phyloP scores from a whole-genome alignment of 2,888 invertebrate species.

The Melipona beecheii region DNA sequence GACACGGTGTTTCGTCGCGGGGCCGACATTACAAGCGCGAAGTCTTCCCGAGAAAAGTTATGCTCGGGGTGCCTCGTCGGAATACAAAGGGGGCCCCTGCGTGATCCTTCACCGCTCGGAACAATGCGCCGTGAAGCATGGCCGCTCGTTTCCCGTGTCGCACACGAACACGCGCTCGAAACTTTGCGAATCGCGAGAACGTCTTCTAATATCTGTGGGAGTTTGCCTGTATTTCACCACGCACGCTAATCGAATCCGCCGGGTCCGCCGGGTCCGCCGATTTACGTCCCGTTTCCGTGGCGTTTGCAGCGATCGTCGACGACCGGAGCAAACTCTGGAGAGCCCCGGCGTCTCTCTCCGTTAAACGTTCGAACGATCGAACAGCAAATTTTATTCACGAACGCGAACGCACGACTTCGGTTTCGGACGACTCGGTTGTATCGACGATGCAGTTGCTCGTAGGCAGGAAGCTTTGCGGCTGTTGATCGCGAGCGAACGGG shows the following conservation, averaged over 20 bases:
- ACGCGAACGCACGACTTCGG: not conserved
- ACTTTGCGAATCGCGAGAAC: conserved; percentile 65
- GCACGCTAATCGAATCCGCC: conserved; percentile 9
- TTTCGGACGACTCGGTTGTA: not conserved
- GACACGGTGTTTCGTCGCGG: conserved; percentile 65
- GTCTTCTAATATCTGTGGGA: conserved; percentile 60
- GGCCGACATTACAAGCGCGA: conserved; percentile 63
- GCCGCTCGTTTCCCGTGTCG: conserved; percentile 64
- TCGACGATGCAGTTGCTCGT: conserved; percentile 11
- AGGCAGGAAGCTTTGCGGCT: conserved; percentile 35
- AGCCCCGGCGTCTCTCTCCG: too few relatives aligned
- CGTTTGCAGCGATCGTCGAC: not conserved
- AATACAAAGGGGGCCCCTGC: conserved; percentile 71
- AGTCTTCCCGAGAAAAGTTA: conserved; percentile 69
- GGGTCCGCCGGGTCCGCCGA: not conserved
- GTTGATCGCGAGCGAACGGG: conserved; percentile 66
- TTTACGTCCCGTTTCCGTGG: not conserved
- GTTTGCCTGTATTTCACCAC: not conserved
- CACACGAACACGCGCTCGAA: conserved; percentile 59
- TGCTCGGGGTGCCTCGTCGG: conserved; percentile 68
- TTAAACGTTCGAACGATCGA: too few relatives aligned
- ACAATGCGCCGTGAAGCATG: conserved; percentile 68
- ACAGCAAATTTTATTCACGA: too few relatives aligned
- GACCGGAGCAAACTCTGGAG: too few relatives aligned
- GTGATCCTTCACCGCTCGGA: conserved; percentile 68